Conservation (phyloP, 2,888 invertebrate genomes). For the Ariolimax columbianus region DNA sequence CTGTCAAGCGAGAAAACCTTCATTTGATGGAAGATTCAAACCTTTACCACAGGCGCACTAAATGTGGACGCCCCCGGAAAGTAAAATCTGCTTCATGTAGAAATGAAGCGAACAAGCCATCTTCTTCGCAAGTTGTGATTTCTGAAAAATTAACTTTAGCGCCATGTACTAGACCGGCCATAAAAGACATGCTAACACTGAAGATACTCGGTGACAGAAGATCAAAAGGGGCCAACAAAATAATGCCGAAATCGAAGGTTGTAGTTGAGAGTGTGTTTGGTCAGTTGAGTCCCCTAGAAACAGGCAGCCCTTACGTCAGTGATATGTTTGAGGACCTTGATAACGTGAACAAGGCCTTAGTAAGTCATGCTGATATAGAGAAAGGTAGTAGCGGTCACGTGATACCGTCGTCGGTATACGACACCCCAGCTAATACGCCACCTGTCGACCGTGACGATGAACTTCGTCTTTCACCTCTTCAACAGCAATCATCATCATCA, state of each 20-base stretch:
- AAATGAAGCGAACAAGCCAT: background rate
- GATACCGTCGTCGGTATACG: slow-evolving; percentile 39
- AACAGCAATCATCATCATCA: background rate
- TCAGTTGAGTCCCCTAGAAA: slow-evolving; percentile 40
- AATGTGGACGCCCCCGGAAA: slow-evolving; percentile 39
- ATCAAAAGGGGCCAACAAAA: background rate
- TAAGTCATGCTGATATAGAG: background rate
- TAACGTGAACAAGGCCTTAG: background rate
- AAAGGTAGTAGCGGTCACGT: background rate
- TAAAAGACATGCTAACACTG: slow-evolving; percentile 45
- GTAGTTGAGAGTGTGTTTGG: slow-evolving; percentile 14
- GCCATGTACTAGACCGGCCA: slow-evolving; percentile 32
- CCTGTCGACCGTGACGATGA: slow-evolving; percentile 22
- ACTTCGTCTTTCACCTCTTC: slow-evolving; percentile 33
- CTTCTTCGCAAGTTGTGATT: background rate
- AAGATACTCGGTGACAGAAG: slow-evolving; percentile 39
- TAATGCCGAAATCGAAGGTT: background rate
- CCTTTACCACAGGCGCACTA: background rate
- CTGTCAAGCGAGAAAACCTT: slow-evolving; percentile 29
- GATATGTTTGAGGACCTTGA: slow-evolving; percentile 26
- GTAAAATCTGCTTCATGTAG: background rate
- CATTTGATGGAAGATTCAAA: background rate
- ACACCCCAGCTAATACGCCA: slow-evolving; percentile 47
- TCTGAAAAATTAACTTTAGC: background rate
- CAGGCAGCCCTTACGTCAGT: slow-evolving; percentile 23